A percentile compares a stretch with the other conserved stretches of the same genome.
Evolutionary conservation across 1,140 invertebrate genomes (phyloP).

Genomic region (Theocolax elegans): DNA sequence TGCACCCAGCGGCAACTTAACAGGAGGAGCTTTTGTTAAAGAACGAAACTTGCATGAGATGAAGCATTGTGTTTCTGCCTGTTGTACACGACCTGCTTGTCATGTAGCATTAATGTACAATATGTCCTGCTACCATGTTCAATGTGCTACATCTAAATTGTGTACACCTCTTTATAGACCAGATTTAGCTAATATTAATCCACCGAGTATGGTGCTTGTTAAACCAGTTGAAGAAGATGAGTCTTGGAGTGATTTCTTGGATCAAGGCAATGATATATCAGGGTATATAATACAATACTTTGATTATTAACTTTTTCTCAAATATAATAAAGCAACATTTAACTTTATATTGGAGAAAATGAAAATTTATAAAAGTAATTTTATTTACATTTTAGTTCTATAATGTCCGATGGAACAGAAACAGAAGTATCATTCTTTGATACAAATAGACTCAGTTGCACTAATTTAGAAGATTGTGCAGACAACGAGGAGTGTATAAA

Average conservation of each 20-base stretch:
- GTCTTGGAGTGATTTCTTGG: conserved; percentile 70
- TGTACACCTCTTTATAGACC: conserved; percentile 74
- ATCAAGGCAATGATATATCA: conserved; percentile 42
- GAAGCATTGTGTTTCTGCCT: conserved; percentile 77
- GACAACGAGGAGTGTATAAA: conserved; percentile 76
- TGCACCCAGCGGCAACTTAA: conserved; percentile 69
- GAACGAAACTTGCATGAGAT: conserved; percentile 68
- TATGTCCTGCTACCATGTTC: conserved; percentile 79
- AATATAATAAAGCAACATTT: background rate
- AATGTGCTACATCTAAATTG: conserved; percentile 76
- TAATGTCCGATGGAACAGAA: conserved; percentile 65
- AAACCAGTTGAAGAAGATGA: conserved; percentile 72
- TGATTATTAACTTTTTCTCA: background rate
- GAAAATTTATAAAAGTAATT: background rate
- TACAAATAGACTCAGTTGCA: conserved; percentile 62
- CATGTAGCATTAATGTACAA: conserved; percentile 84
- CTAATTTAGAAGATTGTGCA: conserved; percentile 67
- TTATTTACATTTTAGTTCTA: conserved; percentile 45
- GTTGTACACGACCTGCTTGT: conserved; percentile 76
- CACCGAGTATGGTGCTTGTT: conserved; percentile 79
- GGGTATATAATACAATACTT: conserved; percentile 39
- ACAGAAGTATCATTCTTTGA: conserved; percentile 54
- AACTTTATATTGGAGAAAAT: conserved; percentile 16
- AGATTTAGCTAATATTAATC: conserved; percentile 70
- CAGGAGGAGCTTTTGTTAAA: conserved; percentile 72